These are phyloP conservation scores for Pseudopipra pipra DNA, from an alignment of 2,113 vertebrate species.

Conservation along the genomic window DNA sequence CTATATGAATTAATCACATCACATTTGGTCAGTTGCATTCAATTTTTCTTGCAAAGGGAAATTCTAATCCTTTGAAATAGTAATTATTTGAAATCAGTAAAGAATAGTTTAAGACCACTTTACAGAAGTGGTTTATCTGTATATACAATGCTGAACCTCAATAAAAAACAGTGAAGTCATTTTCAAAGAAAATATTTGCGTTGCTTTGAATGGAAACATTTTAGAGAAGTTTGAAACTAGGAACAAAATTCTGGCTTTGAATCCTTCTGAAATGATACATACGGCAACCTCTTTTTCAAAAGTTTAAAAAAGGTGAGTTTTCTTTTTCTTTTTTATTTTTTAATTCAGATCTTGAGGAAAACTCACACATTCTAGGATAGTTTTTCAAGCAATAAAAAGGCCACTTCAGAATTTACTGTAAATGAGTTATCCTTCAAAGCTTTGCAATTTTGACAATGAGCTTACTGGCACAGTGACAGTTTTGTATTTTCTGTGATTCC, in stretches of 20 bases:
- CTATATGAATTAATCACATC: neutral
- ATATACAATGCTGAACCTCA: rapidly evolving
- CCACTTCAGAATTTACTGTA: neutral
- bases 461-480: neutral
- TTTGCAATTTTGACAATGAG: neutral
- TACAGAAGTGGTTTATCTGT: neutral
- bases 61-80: neutral
- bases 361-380: neutral
- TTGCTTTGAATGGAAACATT: neutral
- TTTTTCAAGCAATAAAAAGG: neutral
- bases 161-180: neutral
- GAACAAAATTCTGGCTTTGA: neutral
- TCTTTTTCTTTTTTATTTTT: rapidly evolving
- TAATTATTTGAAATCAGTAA: neutral
- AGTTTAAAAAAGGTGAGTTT: neutral
- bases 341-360: neutral
- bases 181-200: neutral
- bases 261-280: neutral
- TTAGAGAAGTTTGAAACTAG: neutral
- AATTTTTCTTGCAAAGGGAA: neutral
- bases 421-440: neutral
- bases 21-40: neutral
- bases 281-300: neutral
- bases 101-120: neutral
- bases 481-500: constrained; percentile 6